These are phyloP conservation scores for Epinotia nisella DNA, from an alignment of 2,888 invertebrate species.

Conservation along the genomic window DNA sequence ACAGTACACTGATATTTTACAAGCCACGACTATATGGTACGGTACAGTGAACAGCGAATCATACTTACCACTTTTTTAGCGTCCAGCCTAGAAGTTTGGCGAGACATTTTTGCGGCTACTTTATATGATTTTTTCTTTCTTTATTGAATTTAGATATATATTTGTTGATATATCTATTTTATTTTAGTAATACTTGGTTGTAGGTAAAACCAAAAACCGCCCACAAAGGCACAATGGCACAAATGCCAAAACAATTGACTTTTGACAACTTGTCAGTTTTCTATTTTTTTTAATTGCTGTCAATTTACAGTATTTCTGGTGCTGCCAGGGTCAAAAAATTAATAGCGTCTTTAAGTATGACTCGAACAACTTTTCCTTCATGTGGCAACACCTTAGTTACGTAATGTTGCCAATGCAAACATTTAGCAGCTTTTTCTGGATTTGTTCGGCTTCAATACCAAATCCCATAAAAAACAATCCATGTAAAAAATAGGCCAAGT, in stretches of 20 bases:
- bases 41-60: conserved; percentile 18
- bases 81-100: conserved; percentile 88
- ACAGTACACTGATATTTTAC: conserved; percentile 16
- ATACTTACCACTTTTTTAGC: conserved; percentile 90
- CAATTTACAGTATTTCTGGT: not conserved
- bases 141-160: not conserved
- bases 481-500: too few relatives aligned
- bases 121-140: not conserved
- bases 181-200: not conserved
- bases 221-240: too few relatives aligned
- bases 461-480: too few relatives aligned
- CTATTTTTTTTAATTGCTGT: not conserved
- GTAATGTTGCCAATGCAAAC: not conserved
- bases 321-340: not conserved
- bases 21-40: conserved; percentile 6
- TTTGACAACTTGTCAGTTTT: not conserved
- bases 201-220: not conserved
- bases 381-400: not conserved
- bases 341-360: not conserved
- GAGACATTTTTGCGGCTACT: conserved; percentile 83
- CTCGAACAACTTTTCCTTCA: not conserved
- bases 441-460: not conserved
- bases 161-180: not conserved
- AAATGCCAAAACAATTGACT: not conserved
- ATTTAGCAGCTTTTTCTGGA: not conserved